Percentiles rank a stretch among this genome's conserved stretches.
Conservation (phyloP, 2,113 vertebrate genomes). For the Anarrhichthys ocellatus region DNA sequence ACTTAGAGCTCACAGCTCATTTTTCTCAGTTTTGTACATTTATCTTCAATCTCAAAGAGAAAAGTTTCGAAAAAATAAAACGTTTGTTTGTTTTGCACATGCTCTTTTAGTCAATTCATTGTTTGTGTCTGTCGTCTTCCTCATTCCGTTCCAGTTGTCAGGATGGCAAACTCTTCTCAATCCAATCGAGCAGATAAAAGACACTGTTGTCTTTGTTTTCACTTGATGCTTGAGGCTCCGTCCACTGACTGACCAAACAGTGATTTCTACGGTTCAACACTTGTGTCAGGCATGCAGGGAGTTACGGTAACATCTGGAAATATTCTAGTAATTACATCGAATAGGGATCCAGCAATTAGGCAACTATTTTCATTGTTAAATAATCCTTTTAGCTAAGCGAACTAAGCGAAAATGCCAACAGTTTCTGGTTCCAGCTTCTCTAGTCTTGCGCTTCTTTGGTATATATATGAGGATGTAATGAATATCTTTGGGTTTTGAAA, state of each 20-base stretch:
- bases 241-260: background rate
- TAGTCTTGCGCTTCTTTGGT: background rate
- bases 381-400: background rate
- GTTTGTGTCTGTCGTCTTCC: background rate
- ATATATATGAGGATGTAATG: background rate
- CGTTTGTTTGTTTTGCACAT: background rate
- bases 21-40: slow-evolving; percentile 54
- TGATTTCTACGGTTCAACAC: background rate
- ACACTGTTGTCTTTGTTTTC: background rate
- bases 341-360: background rate
- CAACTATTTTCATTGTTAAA: background rate
- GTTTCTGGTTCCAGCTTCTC: background rate
- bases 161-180: background rate
- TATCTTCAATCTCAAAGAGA: slow-evolving; percentile 36
- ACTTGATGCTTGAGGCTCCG: background rate
- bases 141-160: background rate
- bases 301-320: background rate
- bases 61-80: slow-evolving; percentile 57
- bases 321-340: background rate
- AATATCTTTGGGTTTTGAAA: background rate
- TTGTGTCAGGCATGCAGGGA: background rate
- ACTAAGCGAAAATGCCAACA: background rate
- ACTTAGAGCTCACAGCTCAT: slow-evolving; percentile 20
- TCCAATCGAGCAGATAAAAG: background rate
- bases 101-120: background rate